A percentile compares a stretch with the other conserved stretches of the same genome.
phyloP scores from a whole-genome alignment of 2,113 vertebrate species.

The Myotis davidii region DNA sequence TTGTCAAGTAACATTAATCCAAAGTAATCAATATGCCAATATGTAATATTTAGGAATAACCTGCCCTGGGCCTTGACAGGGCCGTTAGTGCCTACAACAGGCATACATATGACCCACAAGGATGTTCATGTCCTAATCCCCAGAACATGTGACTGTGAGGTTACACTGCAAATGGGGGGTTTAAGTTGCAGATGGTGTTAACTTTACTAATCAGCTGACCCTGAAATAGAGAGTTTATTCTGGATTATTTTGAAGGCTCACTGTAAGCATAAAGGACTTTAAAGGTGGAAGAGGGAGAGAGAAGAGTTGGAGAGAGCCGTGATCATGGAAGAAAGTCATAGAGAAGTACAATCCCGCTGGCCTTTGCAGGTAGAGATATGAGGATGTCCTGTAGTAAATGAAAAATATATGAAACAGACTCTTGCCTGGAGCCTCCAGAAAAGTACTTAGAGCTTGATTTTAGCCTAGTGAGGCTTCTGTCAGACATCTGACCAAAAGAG shows the following conservation, averaged over 20 bases:
- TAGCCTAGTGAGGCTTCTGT: not conserved
- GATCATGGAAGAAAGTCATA: not conserved
- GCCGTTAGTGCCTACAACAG: no score
- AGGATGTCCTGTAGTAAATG: not conserved
- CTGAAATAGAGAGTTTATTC: not conserved
- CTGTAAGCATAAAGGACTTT: not conserved
- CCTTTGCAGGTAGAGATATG: not conserved
- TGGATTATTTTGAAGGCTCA: not conserved
- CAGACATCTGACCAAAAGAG: not conserved
- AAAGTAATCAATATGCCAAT: not conserved
- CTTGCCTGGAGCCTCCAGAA: not conserved
- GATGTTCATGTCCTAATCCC: not conserved
- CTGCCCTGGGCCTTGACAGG: not conserved
- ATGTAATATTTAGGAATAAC: not conserved
- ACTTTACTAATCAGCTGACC: not conserved
- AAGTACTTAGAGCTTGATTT: not conserved
- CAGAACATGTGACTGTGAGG: not conserved
- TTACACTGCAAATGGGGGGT: not conserved
- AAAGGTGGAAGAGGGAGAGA: not conserved
- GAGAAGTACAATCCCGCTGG: no score
- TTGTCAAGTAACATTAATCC: not conserved
- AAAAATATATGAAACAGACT: not conserved
- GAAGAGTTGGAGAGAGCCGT: not conserved
- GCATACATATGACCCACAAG: not conserved
- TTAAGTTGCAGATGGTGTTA: not conserved